These are phyloP conservation scores for Spinibarbus caldwelli DNA, from an alignment of 2,797 vertebrate genomes.

Conservation along the genomic window DNA sequence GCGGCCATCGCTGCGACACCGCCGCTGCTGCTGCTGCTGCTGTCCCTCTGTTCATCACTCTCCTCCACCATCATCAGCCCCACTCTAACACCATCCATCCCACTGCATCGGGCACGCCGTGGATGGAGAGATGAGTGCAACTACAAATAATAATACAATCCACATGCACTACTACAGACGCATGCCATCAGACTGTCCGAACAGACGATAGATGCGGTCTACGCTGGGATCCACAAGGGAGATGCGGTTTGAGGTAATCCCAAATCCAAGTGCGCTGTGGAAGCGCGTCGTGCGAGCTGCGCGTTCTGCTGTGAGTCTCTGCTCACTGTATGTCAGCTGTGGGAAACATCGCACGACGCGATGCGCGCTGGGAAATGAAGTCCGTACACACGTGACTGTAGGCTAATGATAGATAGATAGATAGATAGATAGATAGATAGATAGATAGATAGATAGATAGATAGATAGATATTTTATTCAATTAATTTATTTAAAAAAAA, in stretches of 20 bases:
- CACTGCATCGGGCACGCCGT: slow-evolving; percentile 88
- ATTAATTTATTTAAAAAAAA: too few species aligned
- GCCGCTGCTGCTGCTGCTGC: slow-evolving; percentile 64
- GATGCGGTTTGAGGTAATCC: slow-evolving; percentile 23
- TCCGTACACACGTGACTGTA: slow-evolving; percentile 54
- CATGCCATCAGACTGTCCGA: slow-evolving; percentile 42
- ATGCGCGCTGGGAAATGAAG: slow-evolving; percentile 86
- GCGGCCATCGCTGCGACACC: slow-evolving; percentile 83
- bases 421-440: neutral
- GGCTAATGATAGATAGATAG: neutral
- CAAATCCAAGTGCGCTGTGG: slow-evolving; percentile 51
- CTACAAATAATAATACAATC: slow-evolving; percentile 62
- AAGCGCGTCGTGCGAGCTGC: slow-evolving; percentile 62
- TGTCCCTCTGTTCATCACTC: slow-evolving; percentile 79
- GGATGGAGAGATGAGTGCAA: slow-evolving; percentile 70
- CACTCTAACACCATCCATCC: slow-evolving; percentile 88
- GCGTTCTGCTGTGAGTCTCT: slow-evolving; percentile 64
- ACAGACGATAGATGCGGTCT: neutral
- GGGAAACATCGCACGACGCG: slow-evolving; percentile 74
- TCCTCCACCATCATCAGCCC: slow-evolving; percentile 87
- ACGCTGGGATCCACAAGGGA: slow-evolving; percentile 14
- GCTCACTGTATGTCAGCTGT: slow-evolving; percentile 82
- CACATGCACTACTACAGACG: slow-evolving; percentile 66
- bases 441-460: too few species aligned
- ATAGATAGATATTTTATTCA: too few species aligned